phyloP scores from a whole-genome alignment of 2,797 vertebrate species.

The Adelosebastes latens region DNA sequence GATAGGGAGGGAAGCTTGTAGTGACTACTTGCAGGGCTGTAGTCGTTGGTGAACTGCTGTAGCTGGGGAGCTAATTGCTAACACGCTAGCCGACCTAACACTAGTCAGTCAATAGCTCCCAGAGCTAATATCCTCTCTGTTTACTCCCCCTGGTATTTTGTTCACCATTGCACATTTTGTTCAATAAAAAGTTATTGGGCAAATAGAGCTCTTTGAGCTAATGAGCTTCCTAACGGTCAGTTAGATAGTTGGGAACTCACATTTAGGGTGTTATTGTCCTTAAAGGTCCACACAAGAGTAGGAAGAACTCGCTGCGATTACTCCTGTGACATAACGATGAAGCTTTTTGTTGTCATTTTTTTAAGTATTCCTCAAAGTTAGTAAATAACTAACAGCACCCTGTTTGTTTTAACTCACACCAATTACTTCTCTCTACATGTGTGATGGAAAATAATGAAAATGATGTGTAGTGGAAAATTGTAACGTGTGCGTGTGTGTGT shows the following conservation, averaged over 20 bases:
- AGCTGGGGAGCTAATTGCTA: too few relatives aligned
- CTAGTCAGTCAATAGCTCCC: too few relatives aligned
- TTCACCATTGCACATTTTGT: too few relatives aligned
- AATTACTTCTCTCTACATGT: background rate
- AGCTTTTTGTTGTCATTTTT: background rate
- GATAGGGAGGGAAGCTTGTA: too few relatives aligned
- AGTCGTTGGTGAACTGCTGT: too few relatives aligned
- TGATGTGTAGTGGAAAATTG: background rate
- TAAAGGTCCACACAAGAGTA: background rate
- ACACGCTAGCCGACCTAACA: too few relatives aligned
- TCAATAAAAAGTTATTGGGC: too few relatives aligned
- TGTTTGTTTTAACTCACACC: background rate
- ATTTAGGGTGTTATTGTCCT: background rate
- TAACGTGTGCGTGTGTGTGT: background rate
- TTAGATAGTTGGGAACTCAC: background rate
- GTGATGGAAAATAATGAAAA: background rate
- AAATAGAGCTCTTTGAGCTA: too few relatives aligned
- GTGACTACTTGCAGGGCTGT: too few relatives aligned
- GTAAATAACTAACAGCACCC: background rate
- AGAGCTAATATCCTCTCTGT: too few relatives aligned
- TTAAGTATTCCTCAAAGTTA: background rate
- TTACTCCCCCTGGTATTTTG: too few relatives aligned
- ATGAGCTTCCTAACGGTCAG: background rate
- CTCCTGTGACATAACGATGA: background rate
- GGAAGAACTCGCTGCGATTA: background rate